Evolutionary conservation across 2,797 vertebrate genomes (phyloP), one percentile per base, ranked within the genome.

Genomic region (Rhadinocentrus ornatus): DNA sequence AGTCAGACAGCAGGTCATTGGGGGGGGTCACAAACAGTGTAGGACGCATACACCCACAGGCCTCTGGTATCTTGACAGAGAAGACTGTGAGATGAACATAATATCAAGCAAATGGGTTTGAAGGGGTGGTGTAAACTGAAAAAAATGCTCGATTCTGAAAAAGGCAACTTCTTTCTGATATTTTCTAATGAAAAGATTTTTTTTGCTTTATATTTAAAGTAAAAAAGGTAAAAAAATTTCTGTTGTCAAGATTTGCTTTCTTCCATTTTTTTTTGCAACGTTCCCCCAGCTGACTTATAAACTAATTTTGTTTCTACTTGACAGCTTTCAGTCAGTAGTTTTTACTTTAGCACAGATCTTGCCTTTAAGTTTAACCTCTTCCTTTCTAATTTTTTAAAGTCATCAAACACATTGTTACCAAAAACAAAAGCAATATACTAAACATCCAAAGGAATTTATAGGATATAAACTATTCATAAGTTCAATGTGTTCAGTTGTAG

Each of bases 1-100:
- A 97, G 94, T 96, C 96, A 96, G 94, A 86, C 85, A 86, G 86
- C 84, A 71, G 83, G 86, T 83, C 84, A 78, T 67, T 80, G 88
- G 84, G 89, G 86, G 74, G 68, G 62, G 84, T 76, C 87, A 84
- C 79, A 75, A 73, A 73, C 77, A 85, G 69, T 61, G 71, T 74
- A 73, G 80, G 76, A 70, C 69, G 34, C 66, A 83, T 67, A 71
- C 72, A 79, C 69, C 44, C 69, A 32, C 48, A 65, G 31, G n/a
- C 62, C 54, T 84, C 39, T 71, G 78, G 81, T 70, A 66, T 64
- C 84, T 78, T 78, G 69, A 76, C 80, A 77, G 77, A 64, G 75
- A 78, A 71, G 56, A 69, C 32, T 62, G 76, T 24, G 58, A 39
- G 22, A 54, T 27, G 22, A 56, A 57, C 69, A 18, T 53, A 1